These are phyloP conservation scores for Macrophya annulata DNA, from an alignment of 2,888 invertebrate genomes.

Conservation along the genomic window DNA sequence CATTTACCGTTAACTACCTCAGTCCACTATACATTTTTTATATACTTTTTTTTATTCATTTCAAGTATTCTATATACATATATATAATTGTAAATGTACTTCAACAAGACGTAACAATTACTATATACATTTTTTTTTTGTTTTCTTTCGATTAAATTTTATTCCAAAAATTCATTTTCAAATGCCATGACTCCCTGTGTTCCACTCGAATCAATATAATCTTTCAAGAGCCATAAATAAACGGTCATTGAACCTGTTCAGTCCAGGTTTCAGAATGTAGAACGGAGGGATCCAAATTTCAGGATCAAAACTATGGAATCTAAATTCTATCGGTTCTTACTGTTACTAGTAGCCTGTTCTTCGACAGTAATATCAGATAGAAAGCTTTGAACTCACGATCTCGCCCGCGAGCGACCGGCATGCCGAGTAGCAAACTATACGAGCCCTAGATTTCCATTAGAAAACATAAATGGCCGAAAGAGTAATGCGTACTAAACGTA, in stretches of 20 bases:
- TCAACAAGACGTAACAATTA: no score
- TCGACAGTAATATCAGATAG: constrained; percentile 34
- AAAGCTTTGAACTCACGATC: constrained; percentile 36
- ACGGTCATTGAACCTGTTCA: neutral
- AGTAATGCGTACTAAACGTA: constrained; percentile 3
- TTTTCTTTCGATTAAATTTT: neutral
- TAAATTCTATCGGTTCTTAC: constrained; percentile 15
- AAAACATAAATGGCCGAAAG: constrained; percentile 22
- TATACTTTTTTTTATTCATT: neutral
- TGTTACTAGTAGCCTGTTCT: constrained; percentile 5
- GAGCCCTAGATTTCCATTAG: constrained; percentile 49
- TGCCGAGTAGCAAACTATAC: constrained; percentile 17
- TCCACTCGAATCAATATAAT: neutral
- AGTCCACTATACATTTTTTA: neutral
- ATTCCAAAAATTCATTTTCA: neutral
- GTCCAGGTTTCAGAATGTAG: neutral
- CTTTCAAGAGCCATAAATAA: neutral
- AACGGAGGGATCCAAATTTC: neutral
- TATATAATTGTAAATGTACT: neutral
- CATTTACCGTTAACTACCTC: constrained; percentile 4
- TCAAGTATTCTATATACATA: neutral
- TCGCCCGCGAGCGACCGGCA: constrained; percentile 47
- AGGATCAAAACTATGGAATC: constrained; percentile 17
- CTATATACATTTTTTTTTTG: neutral
- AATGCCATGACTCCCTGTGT: neutral